phyloP scores from a whole-genome alignment of 2,113 vertebrate genomes.

The Lasiurus cinereus region DNA sequence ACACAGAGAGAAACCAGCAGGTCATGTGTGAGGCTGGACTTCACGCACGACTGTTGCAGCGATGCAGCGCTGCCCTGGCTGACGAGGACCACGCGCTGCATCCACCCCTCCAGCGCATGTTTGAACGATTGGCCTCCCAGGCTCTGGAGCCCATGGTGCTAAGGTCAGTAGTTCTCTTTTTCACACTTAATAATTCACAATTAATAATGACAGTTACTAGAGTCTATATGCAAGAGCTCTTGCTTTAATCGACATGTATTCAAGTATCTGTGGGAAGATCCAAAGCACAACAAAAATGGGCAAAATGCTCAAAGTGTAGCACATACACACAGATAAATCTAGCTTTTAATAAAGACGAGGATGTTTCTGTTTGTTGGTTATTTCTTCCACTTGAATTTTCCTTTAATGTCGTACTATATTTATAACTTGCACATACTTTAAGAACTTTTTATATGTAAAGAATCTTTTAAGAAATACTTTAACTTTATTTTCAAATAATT shows the following conservation, averaged over 20 bases:
- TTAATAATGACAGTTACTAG: background rate
- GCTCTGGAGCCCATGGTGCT: conserved; percentile 96
- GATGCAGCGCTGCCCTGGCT: conserved; percentile 94
- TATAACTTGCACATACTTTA: background rate
- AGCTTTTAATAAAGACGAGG: background rate
- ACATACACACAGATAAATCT: background rate
- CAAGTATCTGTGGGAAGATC: background rate
- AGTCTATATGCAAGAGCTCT: background rate
- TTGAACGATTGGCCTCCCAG: conserved; percentile 97
- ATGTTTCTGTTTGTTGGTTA: background rate
- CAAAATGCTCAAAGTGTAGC: background rate
- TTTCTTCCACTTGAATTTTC: conserved; percentile 26
- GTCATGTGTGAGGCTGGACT: conserved; percentile 96
- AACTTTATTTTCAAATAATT: conserved; percentile 23
- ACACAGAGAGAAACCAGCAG: conserved; percentile 97
- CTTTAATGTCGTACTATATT: background rate
- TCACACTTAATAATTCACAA: rapidly evolving
- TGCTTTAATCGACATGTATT: background rate
- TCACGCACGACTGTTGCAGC: conserved; percentile 94
- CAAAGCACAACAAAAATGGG: background rate
- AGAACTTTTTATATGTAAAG: background rate
- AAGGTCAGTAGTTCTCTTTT: conserved; percentile 88
- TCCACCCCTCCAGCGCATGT: conserved; percentile 97
- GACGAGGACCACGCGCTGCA: conserved; percentile 97
- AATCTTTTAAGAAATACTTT: background rate